Base-by-base conservation (phyloP, 2,888 invertebrate species). In the Dolichopus griseipennis region DNA sequence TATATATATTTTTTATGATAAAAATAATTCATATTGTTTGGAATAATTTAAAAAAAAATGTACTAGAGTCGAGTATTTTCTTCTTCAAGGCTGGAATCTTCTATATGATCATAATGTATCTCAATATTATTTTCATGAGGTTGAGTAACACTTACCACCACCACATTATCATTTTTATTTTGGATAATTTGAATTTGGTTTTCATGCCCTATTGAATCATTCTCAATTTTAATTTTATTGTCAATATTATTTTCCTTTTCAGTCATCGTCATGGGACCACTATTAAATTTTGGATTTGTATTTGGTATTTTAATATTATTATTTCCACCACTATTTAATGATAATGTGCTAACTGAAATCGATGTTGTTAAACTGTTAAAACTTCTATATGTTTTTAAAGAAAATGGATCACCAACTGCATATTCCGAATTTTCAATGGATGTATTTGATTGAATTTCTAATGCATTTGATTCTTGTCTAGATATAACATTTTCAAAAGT, bases 401-500 rank as follows among this genome's bases (percentile, higher is more conserved):
- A 81, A 76, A 79, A 78, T 75, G 80, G 80, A 75, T 80, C 80
- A 77, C 79, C 80, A 67, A 81, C 81, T 70, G 80, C 79, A 71
- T 80, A 79, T 71, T 81, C 80, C 21, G 80, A 81, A 67, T 78
- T 81, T 74, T 81, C 80, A 72, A 79, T 80, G 64, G 80, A 81
- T 70, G 79, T 78, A 27, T 79, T 81, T 61, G 80, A 81, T 76
- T 80, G 79, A 73, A 81, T 80, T 74, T 81, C 80, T 71, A 79
- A 76, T 70, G 79, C 79, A 71, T 79, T 80, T 76, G 79, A 78
- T 74, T 81, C 80, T 78, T 81, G 81, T 71, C 80, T 81, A 77
- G 87, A 83, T 80, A 88, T 86, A 76, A 92, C 90, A 78, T 88
- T 89, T 73, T 90, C 89, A 75, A 90, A 87, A 73, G 91, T 87